Base-by-base conservation (phyloP, 1,140 invertebrate genomes). In the Mycetomoellerius zeteki region DNA sequence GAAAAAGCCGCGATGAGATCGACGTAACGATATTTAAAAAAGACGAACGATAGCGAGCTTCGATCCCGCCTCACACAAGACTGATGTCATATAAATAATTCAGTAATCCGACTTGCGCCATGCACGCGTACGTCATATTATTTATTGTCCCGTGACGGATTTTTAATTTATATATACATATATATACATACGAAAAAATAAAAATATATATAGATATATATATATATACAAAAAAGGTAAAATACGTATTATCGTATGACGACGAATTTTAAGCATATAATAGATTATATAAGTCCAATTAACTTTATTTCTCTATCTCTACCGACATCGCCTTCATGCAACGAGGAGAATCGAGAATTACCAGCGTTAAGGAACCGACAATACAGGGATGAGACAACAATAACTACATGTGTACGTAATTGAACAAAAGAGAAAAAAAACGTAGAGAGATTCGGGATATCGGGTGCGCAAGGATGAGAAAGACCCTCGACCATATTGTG, bases 341-440 rank as follows among this genome's bases (percentile, higher is more conserved):
- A 95, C 90, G 92, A 94, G 92, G 84, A 89, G 90, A 92, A 89
- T 91, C 88, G 89, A 92, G 85, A 88, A 82, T 81, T 89, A 89
- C 89, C 86, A 92, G 87, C 91, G 91, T 93, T 69, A 92, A 92
- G 89, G 87, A 92, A 93, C 94, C 93, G 95, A 95, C 95, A 95
- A 95, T 95, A 95, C 95, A 95, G 95, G 95, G 95, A 95, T 94
- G 93, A 95, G 93, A 93, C 94, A 94, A 95, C 95, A 95, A 95
- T 95, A 95, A 95, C 87, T 93, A 93, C 87, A 86, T 91, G 90
- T 93, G 94, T 91, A 93, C 92, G 94, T 95, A 95, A 90, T 60
- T 33, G 58, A 75, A 47, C 76, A 62, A 65, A 80, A 67, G 10
- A 24, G 50, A 71, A 19, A 64, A 71, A 64, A 75, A 54, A 27